Evolutionary conservation across 2,888 invertebrate species (phyloP).

Genomic region (Zygogramma bicolorata): DNA sequence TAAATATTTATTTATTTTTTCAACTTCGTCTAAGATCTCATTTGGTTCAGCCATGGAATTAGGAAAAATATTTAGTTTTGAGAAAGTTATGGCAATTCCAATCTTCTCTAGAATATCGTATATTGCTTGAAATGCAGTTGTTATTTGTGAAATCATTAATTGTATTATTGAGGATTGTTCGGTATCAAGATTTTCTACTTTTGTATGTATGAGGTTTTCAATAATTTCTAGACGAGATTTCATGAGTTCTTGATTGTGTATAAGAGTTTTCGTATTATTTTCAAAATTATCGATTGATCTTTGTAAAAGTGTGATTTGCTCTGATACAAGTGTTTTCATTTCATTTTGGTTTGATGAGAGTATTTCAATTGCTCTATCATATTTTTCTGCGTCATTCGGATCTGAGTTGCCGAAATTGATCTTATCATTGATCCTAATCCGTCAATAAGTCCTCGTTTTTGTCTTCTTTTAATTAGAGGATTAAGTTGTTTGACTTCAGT

Average conservation of each 20-base stretch:
- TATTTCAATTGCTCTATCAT: conserved; percentile 21
- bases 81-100: conserved; percentile 15
- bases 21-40: conserved; percentile 28
- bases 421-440: conserved; percentile 36
- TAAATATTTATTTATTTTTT: conserved; percentile 23
- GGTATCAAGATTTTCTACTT: background rate
- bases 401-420: conserved; percentile 30
- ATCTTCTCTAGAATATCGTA: conserved; percentile 12
- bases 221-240: background rate
- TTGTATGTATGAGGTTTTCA: background rate
- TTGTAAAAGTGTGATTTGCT: conserved; percentile 20
- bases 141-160: background rate
- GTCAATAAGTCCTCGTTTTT: conserved; percentile 34
- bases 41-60: conserved; percentile 34
- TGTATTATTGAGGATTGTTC: background rate
- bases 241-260: conserved; percentile 1
- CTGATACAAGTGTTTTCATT: conserved; percentile 6
- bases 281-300: conserved; percentile 10
- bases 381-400: conserved; percentile 33
- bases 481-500: conserved; percentile 7
- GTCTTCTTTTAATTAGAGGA: conserved; percentile 22
- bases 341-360: conserved; percentile 6
- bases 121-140: background rate
- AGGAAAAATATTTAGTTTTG: conserved; percentile 24
- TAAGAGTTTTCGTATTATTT: conserved; percentile 4